phyloP scores from a whole-genome alignment of 2,113 vertebrate genomes.

The Camelus bactrianus region DNA sequence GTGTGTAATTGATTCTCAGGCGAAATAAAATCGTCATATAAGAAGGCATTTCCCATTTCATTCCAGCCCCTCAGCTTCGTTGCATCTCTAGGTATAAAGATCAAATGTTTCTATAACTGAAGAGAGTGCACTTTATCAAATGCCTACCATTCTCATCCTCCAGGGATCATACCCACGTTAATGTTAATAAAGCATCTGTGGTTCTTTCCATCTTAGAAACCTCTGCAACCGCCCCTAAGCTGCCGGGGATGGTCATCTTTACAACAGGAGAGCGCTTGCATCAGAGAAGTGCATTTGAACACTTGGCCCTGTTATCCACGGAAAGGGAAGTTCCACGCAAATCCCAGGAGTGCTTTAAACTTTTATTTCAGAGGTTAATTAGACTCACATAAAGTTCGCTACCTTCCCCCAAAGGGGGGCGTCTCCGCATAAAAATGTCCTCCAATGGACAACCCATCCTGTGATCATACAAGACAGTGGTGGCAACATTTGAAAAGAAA shows the following conservation, averaged over 20 bases:
- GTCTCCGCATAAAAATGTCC: conserved; percentile 21
- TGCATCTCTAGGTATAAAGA: conserved; percentile 55
- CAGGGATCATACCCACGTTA: conserved; percentile 57
- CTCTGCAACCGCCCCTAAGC: conserved; percentile 81
- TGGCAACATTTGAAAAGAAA: conserved; percentile 56
- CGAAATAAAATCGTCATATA: conserved; percentile 51
- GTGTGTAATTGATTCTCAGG: conserved; percentile 14
- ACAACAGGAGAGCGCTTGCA: conserved; percentile 81
- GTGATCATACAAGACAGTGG: conserved; percentile 64
- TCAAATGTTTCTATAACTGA: conserved; percentile 23
- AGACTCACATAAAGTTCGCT: conserved; percentile 84
- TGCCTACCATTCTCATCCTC: background rate
- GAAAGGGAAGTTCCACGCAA: conserved; percentile 77
- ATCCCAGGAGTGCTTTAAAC: conserved; percentile 82
- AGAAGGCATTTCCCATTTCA: conserved; percentile 41
- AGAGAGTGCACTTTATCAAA: conserved; percentile 41
- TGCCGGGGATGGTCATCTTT: conserved; percentile 84
- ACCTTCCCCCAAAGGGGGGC: conserved; percentile 70
- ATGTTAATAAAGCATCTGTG: conserved; percentile 56
- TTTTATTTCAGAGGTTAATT: conserved; percentile 86
- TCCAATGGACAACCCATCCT: conserved; percentile 55
- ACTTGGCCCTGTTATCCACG: conserved; percentile 70
- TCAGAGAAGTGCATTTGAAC: conserved; percentile 80
- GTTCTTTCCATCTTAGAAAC: conserved; percentile 52
- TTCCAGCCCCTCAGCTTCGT: conserved; percentile 33